phyloP scores from a whole-genome alignment of 2,113 vertebrate species.

The Eulemur rufifrons region DNA sequence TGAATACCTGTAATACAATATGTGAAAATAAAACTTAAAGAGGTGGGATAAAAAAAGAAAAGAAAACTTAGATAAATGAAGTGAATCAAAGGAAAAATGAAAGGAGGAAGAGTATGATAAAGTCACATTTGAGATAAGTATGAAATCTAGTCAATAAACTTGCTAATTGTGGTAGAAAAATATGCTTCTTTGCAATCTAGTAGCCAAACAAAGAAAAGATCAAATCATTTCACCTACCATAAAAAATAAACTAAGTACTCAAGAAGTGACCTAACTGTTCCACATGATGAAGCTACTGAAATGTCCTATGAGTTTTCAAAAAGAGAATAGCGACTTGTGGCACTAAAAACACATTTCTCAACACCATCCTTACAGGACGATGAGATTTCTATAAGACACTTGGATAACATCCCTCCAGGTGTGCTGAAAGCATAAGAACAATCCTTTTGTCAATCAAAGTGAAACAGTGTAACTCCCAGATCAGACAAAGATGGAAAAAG shows the following conservation, averaged over 20 bases:
- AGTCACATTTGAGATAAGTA: neutral
- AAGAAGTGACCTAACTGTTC: neutral
- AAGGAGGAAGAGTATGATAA: neutral
- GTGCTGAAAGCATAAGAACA: neutral
- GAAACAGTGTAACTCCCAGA: neutral
- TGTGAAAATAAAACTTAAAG: neutral
- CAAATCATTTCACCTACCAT: neutral
- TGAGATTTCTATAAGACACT: neutral
- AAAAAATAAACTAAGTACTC: neutral
- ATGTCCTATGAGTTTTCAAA: neutral
- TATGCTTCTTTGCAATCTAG: neutral
- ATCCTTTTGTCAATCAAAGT: neutral
- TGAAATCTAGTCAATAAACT: neutral
- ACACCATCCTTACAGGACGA: neutral
- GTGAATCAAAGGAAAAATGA: neutral
- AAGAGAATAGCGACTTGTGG: neutral
- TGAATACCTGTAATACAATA: neutral
- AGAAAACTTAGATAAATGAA: neutral
- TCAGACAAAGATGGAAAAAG: neutral
- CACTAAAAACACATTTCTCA: neutral
- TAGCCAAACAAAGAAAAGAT: neutral
- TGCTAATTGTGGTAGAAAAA: neutral
- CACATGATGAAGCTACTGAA: neutral
- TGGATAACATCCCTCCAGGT: neutral
- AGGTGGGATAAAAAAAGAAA: neutral